These are phyloP conservation scores for Aplodontia rufa DNA, from an alignment of 2,113 vertebrate genomes.

Conservation along the genomic window DNA sequence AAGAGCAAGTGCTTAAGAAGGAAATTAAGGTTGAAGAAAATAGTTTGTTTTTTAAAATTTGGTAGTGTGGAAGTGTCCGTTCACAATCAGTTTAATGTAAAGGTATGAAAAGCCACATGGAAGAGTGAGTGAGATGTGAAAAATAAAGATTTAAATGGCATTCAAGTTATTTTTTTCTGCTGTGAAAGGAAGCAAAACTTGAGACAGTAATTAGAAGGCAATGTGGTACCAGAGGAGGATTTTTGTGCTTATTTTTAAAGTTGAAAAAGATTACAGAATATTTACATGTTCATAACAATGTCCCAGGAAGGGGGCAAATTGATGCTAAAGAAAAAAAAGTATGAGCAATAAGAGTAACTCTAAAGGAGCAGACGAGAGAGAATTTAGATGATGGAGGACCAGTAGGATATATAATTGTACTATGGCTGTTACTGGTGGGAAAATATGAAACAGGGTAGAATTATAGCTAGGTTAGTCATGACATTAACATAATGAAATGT, in stretches of 20 bases:
- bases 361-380: neutral
- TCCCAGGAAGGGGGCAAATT: neutral
- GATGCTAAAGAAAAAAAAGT: neutral
- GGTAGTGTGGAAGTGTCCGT: neutral
- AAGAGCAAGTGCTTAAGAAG: neutral
- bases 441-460: neutral
- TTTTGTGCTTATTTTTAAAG: conserved; percentile 11
- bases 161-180: neutral
- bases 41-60: neutral
- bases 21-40: neutral
- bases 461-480: neutral
- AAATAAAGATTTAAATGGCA: neutral
- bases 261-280: neutral
- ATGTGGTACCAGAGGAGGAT: neutral
- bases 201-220: neutral
- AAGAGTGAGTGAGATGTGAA: neutral
- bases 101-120: neutral
- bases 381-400: neutral
- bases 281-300: conserved; percentile 11
- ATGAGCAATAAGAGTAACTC: neutral
- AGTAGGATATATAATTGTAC: neutral
- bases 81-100: neutral
- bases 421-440: neutral
- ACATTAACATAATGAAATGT: neutral
- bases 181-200: neutral